Conservation (phyloP, 2,888 invertebrate species). For the Tipula vernalis region DNA sequence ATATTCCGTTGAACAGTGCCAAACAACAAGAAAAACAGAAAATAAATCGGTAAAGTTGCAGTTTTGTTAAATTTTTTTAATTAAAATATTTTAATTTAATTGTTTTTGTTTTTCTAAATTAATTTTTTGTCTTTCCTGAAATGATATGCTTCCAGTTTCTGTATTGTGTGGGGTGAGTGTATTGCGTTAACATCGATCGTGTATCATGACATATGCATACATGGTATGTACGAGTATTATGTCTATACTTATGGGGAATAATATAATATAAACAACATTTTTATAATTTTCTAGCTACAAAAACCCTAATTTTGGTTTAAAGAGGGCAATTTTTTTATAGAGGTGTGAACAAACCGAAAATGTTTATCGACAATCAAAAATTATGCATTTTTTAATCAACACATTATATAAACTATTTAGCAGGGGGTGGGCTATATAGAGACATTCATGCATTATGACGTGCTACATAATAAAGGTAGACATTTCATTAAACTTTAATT, state of each 20-base stretch:
- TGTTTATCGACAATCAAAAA: not conserved
- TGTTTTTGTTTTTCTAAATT: not conserved
- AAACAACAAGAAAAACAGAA: not conserved
- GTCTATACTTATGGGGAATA: not conserved
- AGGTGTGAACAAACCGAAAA: not conserved
- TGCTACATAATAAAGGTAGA: not conserved
- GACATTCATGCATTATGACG: not conserved
- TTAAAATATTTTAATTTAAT: not conserved
- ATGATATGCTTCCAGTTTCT: not conserved
- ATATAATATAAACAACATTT: not conserved
- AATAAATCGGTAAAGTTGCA: not conserved
- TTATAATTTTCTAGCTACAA: not conserved
- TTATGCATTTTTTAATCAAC: not conserved
- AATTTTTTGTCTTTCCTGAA: not conserved
- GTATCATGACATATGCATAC: not conserved
- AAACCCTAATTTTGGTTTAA: not conserved
- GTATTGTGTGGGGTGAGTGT: not conserved
- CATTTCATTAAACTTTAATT: not conserved
- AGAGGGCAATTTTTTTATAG: not conserved
- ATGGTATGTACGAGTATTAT: not conserved
- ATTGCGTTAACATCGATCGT: not conserved
- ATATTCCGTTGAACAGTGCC: not conserved
- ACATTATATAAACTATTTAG: not conserved
- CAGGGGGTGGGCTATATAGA: not conserved
- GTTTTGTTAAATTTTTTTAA: not conserved